Base-by-base conservation (phyloP, 2,888 invertebrate genomes). In the Erebia epiphron region DNA sequence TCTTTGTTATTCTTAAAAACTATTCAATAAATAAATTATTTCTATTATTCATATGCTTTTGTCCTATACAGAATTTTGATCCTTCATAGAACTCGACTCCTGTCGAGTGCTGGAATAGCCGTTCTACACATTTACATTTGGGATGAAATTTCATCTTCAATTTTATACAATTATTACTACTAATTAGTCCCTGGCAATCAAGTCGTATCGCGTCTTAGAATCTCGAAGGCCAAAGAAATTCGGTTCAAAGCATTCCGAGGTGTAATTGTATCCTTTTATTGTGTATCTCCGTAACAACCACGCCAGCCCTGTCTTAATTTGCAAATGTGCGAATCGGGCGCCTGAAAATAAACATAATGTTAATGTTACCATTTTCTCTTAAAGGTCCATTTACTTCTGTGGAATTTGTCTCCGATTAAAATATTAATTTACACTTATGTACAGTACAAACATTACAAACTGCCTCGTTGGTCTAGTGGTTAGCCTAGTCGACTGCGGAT, bases 271-370 rank as follows among this genome's bases (percentile, higher is more conserved):
- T 65, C 82, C 81, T 1, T 61, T 77, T n/a, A 87, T 69, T 10
- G 86, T 87, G 62, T 79, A 86, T 2, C 73, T 77, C 35, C 78
- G 78, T 2, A 87, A 72, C 9, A 87, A 70, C 78, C 80, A 76
- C 4, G 83, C 82, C 8, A 87, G 67, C 0, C 80, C 83, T 0
- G 79, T 78, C 63, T 83, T 85, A 7, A 86, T 69, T 68, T 87
- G 88, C 0, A 88, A 80, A n/a, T 86, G 83, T 13, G 87, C 86
- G 26, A 85, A 83, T 58, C 84, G 82, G 9, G 73, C 73, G 63
- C 87, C 88, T 88, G 80, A 14, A 83, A 82, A 72, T 21, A 66
- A 70, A 67, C 72, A 70, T 65, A 50, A 61, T 16, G 16, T 3
- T 52, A 52, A 52, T 64, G 52, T 26, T 35, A 64, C n/a, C 50